Percentiles rank a stretch among this genome's conserved stretches.
Evolutionary conservation across 2,888 invertebrate species (phyloP).

Genomic region (Dasypogon diadema): DNA sequence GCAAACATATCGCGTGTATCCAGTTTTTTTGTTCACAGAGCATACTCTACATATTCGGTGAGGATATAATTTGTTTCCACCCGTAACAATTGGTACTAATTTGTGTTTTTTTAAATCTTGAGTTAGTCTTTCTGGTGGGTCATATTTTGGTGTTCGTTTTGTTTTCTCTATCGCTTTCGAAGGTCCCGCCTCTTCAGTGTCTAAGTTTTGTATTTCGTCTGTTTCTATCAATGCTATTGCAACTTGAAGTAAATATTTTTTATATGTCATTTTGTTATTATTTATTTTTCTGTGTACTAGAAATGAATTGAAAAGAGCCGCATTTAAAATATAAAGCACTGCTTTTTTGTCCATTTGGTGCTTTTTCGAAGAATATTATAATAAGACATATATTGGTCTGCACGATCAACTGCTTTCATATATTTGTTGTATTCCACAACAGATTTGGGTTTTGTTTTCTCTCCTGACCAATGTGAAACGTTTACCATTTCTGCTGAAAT

Average conservation of each 20-base stretch:
- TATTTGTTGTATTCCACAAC: slow-evolving; percentile 24
- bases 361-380: slow-evolving; percentile 11
- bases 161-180: not conserved
- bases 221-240: slow-evolving; percentile 25
- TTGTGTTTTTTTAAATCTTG: not conserved
- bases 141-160: not conserved
- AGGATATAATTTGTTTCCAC: too few relatives aligned
- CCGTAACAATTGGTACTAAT: not conserved
- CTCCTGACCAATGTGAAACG: slow-evolving; percentile 5
- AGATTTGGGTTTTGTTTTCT: slow-evolving; percentile 10
- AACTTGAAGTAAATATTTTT: slow-evolving; percentile 19
- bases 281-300: slow-evolving; percentile 18
- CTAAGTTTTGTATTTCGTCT: slow-evolving; percentile 4
- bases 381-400: slow-evolving; percentile 24
- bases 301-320: slow-evolving; percentile 19
- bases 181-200: not conserved
- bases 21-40: too few relatives aligned
- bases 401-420: slow-evolving; percentile 11
- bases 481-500: not conserved
- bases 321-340: slow-evolving; percentile 21
- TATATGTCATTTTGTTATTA: slow-evolving; percentile 9
- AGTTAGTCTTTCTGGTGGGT: not conserved
- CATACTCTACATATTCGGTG: too few relatives aligned
- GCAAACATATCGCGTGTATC: too few relatives aligned
- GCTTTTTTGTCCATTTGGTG: slow-evolving; percentile 32